A percentile compares a stretch with the other conserved stretches of the same genome.
Evolutionary conservation across 2,888 invertebrate species (phyloP).

Genomic region (Drosophila peninsularis): DNA sequence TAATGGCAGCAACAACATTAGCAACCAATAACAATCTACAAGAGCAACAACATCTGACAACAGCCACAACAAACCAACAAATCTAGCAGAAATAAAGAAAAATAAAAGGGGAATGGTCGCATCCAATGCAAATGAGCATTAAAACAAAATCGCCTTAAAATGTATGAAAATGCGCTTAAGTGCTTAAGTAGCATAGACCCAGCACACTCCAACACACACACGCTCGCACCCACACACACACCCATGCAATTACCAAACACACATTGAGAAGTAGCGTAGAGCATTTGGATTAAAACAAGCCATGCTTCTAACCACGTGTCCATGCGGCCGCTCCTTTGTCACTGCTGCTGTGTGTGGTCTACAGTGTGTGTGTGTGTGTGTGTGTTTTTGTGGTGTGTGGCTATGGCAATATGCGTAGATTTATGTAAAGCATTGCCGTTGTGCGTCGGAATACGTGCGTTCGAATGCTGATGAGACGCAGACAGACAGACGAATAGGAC

Average conservation of each 20-base stretch:
- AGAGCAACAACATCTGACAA: not conserved
- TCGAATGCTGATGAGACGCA: conserved; percentile 25
- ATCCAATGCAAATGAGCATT: conserved; percentile 62
- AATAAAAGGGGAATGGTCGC: conserved; percentile 6
- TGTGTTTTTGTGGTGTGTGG: not conserved
- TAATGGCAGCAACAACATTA: not conserved
- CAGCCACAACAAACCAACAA: not conserved
- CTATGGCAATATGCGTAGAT: conserved; percentile 39
- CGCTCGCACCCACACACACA: conserved; percentile 5
- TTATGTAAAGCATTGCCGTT: conserved; percentile 38
- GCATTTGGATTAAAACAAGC: conserved; percentile 50
- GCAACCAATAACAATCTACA: not conserved
- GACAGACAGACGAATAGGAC: conserved; percentile 2
- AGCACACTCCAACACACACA: conserved; percentile 5
- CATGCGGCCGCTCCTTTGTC: conserved; percentile 38
- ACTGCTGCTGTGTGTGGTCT: conserved; percentile 17
- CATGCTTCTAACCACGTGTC: conserved; percentile 59
- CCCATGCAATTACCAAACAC: not conserved
- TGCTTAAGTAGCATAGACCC: conserved; percentile 48
- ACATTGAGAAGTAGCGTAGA: conserved; percentile 6
- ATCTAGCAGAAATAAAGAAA: conserved; percentile 6
- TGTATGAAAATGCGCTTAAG: conserved; percentile 52
- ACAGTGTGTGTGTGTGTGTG: not conserved
- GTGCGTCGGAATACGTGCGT: conserved; percentile 15
- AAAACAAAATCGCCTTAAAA: conserved; percentile 62